Evolutionary conservation across 2,797 vertebrate genomes (phyloP), one percentile per base, ranked within the genome.

Genomic region (Catharus ustulatus): DNA sequence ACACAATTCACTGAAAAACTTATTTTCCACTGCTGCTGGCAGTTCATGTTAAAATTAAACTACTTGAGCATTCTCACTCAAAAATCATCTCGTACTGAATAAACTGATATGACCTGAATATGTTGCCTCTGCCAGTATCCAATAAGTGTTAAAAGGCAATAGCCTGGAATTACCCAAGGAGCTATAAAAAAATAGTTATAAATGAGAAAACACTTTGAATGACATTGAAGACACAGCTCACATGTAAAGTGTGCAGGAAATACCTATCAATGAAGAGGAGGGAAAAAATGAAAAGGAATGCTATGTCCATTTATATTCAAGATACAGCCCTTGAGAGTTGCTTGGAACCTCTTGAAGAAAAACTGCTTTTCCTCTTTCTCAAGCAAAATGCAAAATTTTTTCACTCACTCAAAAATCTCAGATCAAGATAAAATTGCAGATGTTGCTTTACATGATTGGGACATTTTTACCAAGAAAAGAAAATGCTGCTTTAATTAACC

Each of bases 31-130:
- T 63, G 36, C 72, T 91, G 27, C 57, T 90, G 32, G 87, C 36
- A 89, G 66, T 80, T 72, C 11, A 57, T 61, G 43, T 68, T 93
- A 89, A 84, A 94, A 79, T 93, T 78, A 88, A 93, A n/a, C 55
- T 84, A 46, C 81, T 90, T 68, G n/a, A 92, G 48, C 49, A 84
- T 73, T 88, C 43, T 66, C 54, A 59, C 57, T 93, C 75, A 80
- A 64, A 86, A 88, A 49, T 38, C n/a, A 69, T 81, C 72, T 83
- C 51, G 30, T 48, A 62, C 74, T 24, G 55, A 91, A 92, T 83
- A 92, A 94, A 94, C 77, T 94, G 77, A 9, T n/a, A 64, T 85
- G 88, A 89, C 93, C 90, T 43, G 55, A 93, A 87, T 73, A 92
- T 15, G n/a, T 61, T 96, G 29, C 48, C 64, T 87, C 58, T 92